Base-by-base conservation (phyloP, 2,113 vertebrate genomes). In the Lophochroa leadbeateri region DNA sequence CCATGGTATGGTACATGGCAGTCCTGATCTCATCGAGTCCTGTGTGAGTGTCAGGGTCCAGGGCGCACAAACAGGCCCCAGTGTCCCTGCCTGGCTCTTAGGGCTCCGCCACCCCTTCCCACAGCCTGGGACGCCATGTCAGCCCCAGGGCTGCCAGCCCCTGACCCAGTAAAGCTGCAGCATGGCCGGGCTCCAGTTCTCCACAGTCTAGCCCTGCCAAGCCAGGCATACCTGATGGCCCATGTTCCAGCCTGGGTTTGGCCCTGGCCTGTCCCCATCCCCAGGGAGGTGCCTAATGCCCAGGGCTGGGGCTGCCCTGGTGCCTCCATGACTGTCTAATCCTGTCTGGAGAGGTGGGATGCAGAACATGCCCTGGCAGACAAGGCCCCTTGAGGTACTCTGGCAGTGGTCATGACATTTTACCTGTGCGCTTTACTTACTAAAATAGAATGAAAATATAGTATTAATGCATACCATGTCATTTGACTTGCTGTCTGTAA, bases 381-480 rank as follows among this genome's bases (percentile, higher is more conserved):
- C 11, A 55, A 37, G 18, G 24, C 4, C 18, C 9, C 43, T 58
- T 35, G 23, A 79, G 27, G 37, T 16, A 24, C 43, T 21, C 9
- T 52, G 47, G 7, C 29, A 47, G 21, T 7, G 10, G 37, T 27
- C 8, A 7, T 13, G 11, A 11, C 13, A 2, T 80, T 52, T 10
- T 61, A 39, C 20, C 20, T 31, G 4, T 33, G n/a, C 49, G 14
- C 13, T 71, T 92, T 92, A 35, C 25, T 65, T 82, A 5, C 8
- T 37, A 20, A 79, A 82, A 47, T 3, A 33, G 52, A 13, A 35
- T 55, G 25, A 76, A 82, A 79, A 68, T 46, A 10, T 2, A 41
- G 19, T 21, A 21, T 57, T 80, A n/a, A 52, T 0, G 7, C 27
- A 17, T 4, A 43, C 13, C 8, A 5, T 0, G 0, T 70, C 2